Percentiles rank a stretch among this genome's conserved stretches.
Evolutionary conservation across 1,140 invertebrate species (phyloP).

Genomic region (Phenacoccus solenopsis): DNA sequence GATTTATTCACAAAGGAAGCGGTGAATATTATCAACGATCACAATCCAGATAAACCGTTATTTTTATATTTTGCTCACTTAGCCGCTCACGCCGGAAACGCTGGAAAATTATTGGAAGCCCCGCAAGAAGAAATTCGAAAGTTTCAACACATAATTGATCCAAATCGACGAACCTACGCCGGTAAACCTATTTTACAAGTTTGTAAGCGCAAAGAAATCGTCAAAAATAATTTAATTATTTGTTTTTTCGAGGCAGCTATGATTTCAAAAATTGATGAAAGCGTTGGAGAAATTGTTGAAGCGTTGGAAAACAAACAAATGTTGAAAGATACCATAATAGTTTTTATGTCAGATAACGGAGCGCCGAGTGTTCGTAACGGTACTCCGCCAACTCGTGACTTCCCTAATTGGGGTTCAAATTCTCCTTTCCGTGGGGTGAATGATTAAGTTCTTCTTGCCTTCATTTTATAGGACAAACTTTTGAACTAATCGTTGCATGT

Average conservation of each 20-base stretch:
- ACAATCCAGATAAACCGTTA: conserved; percentile 42
- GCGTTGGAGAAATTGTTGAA: conserved; percentile 48
- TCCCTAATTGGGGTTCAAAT: conserved; percentile 50
- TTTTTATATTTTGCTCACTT: conserved; percentile 56
- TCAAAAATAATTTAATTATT: too few relatives aligned
- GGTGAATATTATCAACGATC: conserved; percentile 41
- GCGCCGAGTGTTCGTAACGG: conserved; percentile 36
- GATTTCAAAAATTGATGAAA: conserved; percentile 56
- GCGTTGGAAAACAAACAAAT: conserved; percentile 44
- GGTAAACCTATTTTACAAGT: too few relatives aligned
- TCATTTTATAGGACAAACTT: too few relatives aligned
- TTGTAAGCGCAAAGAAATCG: too few relatives aligned
- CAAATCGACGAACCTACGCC: conserved; percentile 50
- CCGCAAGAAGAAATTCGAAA: conserved; percentile 46
- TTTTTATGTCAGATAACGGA: conserved; percentile 51
- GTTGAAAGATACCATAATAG: conserved; percentile 44
- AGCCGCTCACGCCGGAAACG: conserved; percentile 48
- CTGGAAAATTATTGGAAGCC: conserved; percentile 43
- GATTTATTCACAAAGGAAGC: conserved; percentile 53
- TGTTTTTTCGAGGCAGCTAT: conserved; percentile 41
- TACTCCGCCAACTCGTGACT: conserved; percentile 33
- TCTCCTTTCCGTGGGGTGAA: conserved; percentile 50
- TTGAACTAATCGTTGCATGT: too few relatives aligned
- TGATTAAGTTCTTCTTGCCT: too few relatives aligned
- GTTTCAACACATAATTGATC: conserved; percentile 49